Base-by-base conservation (phyloP, 2,888 invertebrate species). In the Agrotis exclamationis region DNA sequence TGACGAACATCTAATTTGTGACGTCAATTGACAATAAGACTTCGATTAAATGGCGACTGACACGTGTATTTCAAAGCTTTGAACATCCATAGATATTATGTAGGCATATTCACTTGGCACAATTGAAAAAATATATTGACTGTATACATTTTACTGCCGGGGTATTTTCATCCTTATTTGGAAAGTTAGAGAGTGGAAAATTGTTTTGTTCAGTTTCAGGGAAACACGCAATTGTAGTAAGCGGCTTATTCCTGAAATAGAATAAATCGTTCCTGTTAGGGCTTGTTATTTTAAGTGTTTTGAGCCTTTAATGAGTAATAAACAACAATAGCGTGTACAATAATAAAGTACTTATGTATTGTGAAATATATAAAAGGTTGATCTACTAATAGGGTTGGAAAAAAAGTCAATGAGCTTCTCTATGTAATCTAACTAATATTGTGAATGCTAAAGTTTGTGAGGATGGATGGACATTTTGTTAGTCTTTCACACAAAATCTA, bases 11-110 rank as follows among this genome's bases (percentile, higher is more conserved):
- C 54, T n/a, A 70, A 79, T 70, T 63, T 57, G 20, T 33, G 56
- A 69, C 63, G 70, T 70, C 75, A 74, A 77, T 64, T 69, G 70
- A 74, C 70, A 83, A 73, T 63, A 68, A 13, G 53, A 39, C 56
- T 64, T 65, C 70, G 48, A 75, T 74, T 70, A 65, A 70, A 80
- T 71, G 56, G 60, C 24, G 13, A 4, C 67, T 74, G 82, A 80
- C 84, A 84, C 84, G 72, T 81, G 83, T 83, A 74, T 65, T 47
- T 44, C 53, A 65, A 75, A 75, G 66, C 80, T 72, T 71, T 67
- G 11, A 20, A 33, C 69, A 77, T 54, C 66, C 75, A 67, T 69
- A 45, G 57, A 73, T 72, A 77, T 79, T 70, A 64, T 60, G 71
- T 70, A 50, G 54, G 62, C 64, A 63, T 44, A 62, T 70, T 77